phyloP scores from a whole-genome alignment of 2,797 vertebrate species.

The Fringilla coelebs region DNA sequence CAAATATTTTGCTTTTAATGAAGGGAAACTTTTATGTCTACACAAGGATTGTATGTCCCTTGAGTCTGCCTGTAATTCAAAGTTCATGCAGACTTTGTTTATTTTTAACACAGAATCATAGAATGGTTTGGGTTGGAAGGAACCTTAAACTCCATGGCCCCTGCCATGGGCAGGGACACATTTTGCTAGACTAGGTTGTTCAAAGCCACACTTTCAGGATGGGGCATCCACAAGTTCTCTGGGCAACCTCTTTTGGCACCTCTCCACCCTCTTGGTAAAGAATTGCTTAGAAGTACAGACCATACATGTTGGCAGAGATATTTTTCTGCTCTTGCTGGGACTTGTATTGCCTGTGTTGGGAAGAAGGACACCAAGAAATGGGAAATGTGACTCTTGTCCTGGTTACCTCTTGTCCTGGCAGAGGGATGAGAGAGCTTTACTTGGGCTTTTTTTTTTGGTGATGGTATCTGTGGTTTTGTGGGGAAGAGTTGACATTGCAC shows the following conservation, averaged over 20 bases:
- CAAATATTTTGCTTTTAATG: neutral
- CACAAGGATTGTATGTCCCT: neutral
- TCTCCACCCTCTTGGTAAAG: neutral
- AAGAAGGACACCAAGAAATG: neutral
- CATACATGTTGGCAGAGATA: neutral
- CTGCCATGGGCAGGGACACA: fast-evolving
- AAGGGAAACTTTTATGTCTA: neutral
- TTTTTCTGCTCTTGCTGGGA: neutral
- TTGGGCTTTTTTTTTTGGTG: neutral
- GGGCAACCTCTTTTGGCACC: neutral
- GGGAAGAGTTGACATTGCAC: neutral
- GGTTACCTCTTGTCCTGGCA: neutral
- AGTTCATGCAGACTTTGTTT: neutral
- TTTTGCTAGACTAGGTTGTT: neutral
- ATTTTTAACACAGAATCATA: neutral
- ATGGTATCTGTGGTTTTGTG: neutral
- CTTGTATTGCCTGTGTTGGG: neutral
- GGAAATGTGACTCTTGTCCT: neutral
- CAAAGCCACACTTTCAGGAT: neutral
- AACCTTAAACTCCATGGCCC: neutral
- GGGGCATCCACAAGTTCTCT: neutral
- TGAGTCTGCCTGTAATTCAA: neutral
- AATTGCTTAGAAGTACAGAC: neutral
- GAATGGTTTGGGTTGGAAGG: neutral
- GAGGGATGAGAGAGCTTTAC: neutral